Evolutionary conservation across 2,113 vertebrate species (phyloP).

Genomic region (Pteronura brasiliensis): DNA sequence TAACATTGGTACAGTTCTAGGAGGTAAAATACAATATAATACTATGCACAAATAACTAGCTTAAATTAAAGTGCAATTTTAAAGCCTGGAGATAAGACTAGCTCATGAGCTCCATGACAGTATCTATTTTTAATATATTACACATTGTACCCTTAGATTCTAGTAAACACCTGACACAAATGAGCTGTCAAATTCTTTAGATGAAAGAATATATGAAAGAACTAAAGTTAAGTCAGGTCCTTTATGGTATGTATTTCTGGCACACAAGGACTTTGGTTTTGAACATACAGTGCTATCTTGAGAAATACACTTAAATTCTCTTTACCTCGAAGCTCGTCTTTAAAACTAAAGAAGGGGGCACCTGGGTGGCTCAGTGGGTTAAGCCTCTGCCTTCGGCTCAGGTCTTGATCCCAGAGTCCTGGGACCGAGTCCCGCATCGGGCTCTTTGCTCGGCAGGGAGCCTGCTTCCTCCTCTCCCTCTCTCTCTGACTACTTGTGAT

Average conservation of each 20-base stretch:
- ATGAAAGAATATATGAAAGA: neutral
- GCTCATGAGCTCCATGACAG: neutral
- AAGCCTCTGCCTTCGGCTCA: too few relatives aligned
- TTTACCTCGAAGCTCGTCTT: neutral
- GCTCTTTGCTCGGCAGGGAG: too few relatives aligned
- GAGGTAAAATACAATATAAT: neutral
- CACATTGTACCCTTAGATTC: neutral
- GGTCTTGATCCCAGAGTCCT: too few relatives aligned
- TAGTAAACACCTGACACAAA: neutral
- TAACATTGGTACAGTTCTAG: neutral
- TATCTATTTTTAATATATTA: neutral
- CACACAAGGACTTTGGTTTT: neutral
- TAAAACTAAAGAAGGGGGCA: neutral
- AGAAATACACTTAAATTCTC: slow-evolving; percentile 25
- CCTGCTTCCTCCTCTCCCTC: too few relatives aligned
- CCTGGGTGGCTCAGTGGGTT: neutral
- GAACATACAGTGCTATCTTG: neutral
- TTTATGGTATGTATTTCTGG: neutral
- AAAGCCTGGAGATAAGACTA: neutral
- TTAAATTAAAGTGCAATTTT: neutral
- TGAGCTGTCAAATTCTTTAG: neutral
- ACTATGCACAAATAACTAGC: neutral
- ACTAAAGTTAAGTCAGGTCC: neutral
- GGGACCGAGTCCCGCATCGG: too few relatives aligned
- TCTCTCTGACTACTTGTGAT: too few relatives aligned